Base-by-base conservation (phyloP, 2,113 vertebrate genomes). In the Cyprinus carpio region DNA sequence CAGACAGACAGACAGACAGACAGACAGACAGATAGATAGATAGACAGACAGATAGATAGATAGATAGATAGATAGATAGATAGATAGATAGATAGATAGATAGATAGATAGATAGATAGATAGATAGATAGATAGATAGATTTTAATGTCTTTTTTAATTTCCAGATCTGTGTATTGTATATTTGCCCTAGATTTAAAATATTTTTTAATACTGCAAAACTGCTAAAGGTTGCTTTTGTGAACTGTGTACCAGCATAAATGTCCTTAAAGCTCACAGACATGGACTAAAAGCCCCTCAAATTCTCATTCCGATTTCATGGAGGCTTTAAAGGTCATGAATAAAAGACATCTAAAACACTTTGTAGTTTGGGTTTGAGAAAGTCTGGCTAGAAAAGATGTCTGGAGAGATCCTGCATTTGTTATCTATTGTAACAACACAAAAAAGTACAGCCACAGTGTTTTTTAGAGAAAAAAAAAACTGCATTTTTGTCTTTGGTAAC, bases 321-420 rank as follows among this genome's bases (percentile, higher is more conserved):
- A 75, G 72, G 49, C n/a, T 51, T 75, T 75, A 75, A 75, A 75
- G 74, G 74, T 46, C 43, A 75, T 29, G 74, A 75, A 51, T 75
- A 43, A 27, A 76, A 76, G 15, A 51, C 3, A 8, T 76, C 25
- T 46, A 27, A 27, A 75, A 25, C 11, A 27, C 72, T 75, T 27
- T 31, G 46, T 18, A 29, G 46, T 76, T 54, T 76, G 13, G n/a
- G 25, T 27, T 75, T 75, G 71, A 75, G 20, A 75, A 75, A 23
- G 34, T 54, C 74, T 54, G 46, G 12, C 46, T 29, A 29, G 16
- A 31, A 29, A 27, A 75, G 25, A 51, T 31, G 27, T 37, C 65
- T 29, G 29, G n/a, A 25, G 34, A 25, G 74, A 51, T 18, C 16
- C 25, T 31, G 46, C 31, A 34, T 54, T 3, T 54, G 46, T 54